Conservation (phyloP, 2,113 vertebrate genomes). For the Epinephelus lanceolatus region DNA sequence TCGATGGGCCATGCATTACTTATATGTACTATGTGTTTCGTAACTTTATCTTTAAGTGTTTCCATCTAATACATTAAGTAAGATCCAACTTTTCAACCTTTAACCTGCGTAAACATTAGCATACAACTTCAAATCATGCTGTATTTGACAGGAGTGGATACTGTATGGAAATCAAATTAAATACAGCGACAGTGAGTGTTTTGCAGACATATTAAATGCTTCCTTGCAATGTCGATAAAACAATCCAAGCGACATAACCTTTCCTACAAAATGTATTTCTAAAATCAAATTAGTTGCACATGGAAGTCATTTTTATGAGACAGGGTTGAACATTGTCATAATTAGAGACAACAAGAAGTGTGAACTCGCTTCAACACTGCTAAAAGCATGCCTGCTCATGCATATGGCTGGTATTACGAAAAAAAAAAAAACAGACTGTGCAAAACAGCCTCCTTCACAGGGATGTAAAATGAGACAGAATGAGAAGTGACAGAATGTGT, state of each 20-base stretch:
- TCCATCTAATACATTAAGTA: neutral
- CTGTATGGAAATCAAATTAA: neutral
- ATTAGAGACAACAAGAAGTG: constrained; percentile 3
- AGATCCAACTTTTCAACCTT: neutral
- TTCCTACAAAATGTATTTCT: neutral
- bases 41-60: too few relatives aligned
- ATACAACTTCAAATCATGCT: neutral
- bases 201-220: neutral
- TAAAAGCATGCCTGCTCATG: constrained; percentile 27
- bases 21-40: too few relatives aligned
- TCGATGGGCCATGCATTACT: neutral
- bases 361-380: constrained; percentile 5
- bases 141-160: neutral
- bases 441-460: constrained; percentile 16
- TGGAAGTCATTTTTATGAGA: neutral
- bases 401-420: constrained; percentile 17
- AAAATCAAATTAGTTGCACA: neutral
- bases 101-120: neutral
- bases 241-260: neutral
- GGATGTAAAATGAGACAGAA: constrained; percentile 36
- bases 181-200: too few relatives aligned
- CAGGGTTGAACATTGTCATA: constrained; percentile 8
- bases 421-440: constrained; percentile 3
- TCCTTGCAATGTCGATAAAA: neutral
- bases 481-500: constrained; percentile 48